Evolutionary conservation across 2,888 invertebrate species (phyloP).

Genomic region (Plagiodera versicolora): DNA sequence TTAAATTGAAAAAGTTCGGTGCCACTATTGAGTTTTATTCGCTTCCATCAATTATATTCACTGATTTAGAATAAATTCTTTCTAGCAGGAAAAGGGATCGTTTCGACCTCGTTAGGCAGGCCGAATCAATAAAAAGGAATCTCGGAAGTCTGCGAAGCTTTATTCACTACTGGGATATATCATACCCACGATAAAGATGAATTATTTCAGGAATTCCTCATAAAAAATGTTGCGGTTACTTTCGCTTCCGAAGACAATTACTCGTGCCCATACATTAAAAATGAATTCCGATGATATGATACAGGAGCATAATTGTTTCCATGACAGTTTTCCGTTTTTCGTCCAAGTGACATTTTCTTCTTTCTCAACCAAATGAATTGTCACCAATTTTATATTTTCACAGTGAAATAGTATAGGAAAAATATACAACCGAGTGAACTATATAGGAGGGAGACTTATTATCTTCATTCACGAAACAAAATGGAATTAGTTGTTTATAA

Average conservation of each 20-base stretch:
- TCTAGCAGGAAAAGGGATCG: constrained; percentile 25
- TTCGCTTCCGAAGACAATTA: not conserved
- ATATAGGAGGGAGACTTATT: no score
- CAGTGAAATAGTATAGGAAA: no score
- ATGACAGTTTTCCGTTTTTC: no score
- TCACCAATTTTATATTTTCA: no score
- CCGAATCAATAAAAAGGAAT: constrained; percentile 23
- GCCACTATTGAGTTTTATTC: constrained; percentile 30
- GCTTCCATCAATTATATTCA: constrained; percentile 30
- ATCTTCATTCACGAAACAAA: no score
- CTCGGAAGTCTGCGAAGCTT: not conserved
- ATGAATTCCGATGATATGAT: no score
- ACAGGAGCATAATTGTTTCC: no score
- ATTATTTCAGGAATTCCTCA: not conserved
- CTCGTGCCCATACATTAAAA: no score
- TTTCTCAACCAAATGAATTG: no score
- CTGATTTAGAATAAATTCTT: constrained; percentile 27
- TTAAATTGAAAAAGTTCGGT: constrained; percentile 29
- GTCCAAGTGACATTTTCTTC: no score
- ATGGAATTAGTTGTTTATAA: no score
- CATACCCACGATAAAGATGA: not conserved
- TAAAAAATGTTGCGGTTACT: not conserved
- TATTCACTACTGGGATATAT: not conserved
- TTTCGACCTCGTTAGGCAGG: constrained; percentile 24
- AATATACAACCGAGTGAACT: no score